Evolutionary conservation across 2,113 vertebrate genomes (phyloP).

Genomic region (Corynorhinus townsendii): DNA sequence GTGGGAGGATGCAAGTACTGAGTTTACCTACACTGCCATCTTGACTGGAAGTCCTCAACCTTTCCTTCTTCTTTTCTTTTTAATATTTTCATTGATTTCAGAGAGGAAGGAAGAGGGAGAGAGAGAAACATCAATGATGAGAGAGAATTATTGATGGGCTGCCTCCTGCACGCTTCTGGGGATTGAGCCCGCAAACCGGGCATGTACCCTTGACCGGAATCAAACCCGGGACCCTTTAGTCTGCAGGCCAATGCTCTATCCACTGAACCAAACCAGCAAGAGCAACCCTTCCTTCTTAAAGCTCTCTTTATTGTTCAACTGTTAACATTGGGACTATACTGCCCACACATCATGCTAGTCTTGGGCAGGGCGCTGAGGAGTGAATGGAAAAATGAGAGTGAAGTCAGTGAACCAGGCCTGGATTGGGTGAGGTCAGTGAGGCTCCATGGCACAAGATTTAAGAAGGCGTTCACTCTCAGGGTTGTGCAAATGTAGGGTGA

Average conservation of each 20-base stretch:
- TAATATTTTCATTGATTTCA: too few species aligned
- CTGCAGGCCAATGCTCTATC: too few species aligned
- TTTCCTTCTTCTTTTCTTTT: background rate
- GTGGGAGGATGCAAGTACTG: background rate
- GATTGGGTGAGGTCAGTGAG: background rate
- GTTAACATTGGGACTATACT: background rate
- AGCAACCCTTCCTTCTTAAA: background rate
- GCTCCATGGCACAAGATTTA: background rate
- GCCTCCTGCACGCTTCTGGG: too few species aligned
- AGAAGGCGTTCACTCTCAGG: background rate
- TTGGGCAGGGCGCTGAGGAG: background rate
- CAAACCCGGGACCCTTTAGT: too few species aligned
- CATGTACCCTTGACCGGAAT: too few species aligned
- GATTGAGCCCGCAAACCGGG: too few species aligned
- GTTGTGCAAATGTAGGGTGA: background rate
- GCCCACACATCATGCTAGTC: background rate
- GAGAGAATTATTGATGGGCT: background rate
- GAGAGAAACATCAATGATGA: background rate
- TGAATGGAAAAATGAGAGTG: background rate
- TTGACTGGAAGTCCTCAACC: background rate
- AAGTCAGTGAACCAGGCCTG: background rate
- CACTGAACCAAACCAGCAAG: too few species aligned
- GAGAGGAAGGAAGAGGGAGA: background rate
- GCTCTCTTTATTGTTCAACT: background rate
- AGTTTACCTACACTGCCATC: background rate